These are phyloP conservation scores for Rissa tridactyla DNA, from an alignment of 2,113 vertebrate species.

Conservation along the genomic window DNA sequence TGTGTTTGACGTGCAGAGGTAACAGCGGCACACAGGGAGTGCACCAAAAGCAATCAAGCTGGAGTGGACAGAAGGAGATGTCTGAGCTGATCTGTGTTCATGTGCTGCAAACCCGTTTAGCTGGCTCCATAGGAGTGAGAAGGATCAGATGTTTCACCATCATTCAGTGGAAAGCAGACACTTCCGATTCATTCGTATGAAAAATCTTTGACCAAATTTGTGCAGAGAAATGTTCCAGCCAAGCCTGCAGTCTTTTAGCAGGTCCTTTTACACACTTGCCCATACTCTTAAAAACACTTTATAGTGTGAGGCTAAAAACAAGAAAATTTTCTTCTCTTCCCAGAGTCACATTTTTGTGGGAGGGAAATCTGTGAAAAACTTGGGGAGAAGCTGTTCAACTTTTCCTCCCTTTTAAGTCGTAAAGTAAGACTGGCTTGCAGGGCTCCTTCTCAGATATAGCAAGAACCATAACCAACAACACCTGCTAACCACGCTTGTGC, in stretches of 20 bases:
- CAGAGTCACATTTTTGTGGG: neutral
- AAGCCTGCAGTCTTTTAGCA: neutral
- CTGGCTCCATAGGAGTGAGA: neutral
- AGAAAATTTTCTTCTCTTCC: neutral
- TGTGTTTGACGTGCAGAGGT: neutral
- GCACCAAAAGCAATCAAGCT: neutral
- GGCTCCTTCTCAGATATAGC: neutral
- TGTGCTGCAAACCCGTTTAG: neutral
- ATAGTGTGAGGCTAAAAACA: neutral
- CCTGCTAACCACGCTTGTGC: neutral
- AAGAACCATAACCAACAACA: neutral
- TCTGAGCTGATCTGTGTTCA: neutral
- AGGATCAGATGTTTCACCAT: neutral
- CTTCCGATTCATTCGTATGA: neutral
- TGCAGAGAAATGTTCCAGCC: neutral
- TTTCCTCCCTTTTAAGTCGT: neutral
- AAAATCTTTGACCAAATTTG: neutral
- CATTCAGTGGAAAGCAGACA: neutral
- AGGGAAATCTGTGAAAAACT: neutral
- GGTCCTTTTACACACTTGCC: neutral
- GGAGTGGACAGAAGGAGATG: neutral
- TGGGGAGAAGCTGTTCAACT: neutral
- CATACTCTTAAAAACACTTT: neutral
- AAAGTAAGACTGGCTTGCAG: neutral
- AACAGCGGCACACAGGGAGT: neutral